Evolutionary conservation across 2,113 vertebrate genomes (phyloP).

Genomic region (Carettochelys insculpta): DNA sequence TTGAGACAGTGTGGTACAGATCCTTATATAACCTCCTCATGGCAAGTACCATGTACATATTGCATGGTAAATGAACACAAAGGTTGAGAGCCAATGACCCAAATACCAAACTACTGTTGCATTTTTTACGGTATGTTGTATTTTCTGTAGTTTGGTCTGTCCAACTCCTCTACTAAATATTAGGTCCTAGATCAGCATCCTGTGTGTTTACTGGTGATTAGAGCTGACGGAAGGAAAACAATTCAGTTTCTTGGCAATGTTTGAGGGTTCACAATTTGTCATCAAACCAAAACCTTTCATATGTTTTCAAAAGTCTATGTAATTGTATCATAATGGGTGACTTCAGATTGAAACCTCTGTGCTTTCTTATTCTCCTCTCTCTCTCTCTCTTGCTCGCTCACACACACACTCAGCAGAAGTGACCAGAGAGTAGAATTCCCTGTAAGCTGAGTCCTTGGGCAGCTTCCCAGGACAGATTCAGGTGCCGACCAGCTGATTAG

Average conservation of each 20-base stretch:
- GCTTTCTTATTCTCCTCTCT: slow-evolving; percentile 27
- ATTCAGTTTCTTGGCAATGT: slow-evolving; percentile 45
- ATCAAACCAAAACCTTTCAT: slow-evolving; percentile 57
- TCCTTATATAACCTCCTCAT: background rate
- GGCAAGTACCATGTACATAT: background rate
- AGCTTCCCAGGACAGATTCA: too few species aligned
- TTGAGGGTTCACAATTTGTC: slow-evolving; percentile 57
- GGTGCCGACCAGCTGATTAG: too few species aligned
- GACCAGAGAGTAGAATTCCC: too few species aligned
- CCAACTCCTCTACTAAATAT: slow-evolving; percentile 46
- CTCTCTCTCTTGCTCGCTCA: too few species aligned
- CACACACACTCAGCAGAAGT: background rate
- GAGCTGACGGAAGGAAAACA: slow-evolving; percentile 14
- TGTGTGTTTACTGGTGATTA: slow-evolving; percentile 41
- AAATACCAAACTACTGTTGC: background rate
- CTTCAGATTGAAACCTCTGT: slow-evolving; percentile 50
- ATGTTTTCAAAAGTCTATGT: slow-evolving; percentile 39
- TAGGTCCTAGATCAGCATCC: slow-evolving; percentile 64
- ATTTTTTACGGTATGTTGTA: slow-evolving; percentile 32
- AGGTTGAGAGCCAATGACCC: slow-evolving; percentile 5
- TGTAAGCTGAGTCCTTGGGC: too few species aligned
- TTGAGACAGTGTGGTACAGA: rapidly evolving
- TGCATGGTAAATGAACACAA: background rate
- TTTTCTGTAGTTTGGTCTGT: slow-evolving; percentile 39
- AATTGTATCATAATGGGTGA: slow-evolving; percentile 55